phyloP scores from a whole-genome alignment of 2,797 vertebrate genomes.

The Gallinago stenura region DNA sequence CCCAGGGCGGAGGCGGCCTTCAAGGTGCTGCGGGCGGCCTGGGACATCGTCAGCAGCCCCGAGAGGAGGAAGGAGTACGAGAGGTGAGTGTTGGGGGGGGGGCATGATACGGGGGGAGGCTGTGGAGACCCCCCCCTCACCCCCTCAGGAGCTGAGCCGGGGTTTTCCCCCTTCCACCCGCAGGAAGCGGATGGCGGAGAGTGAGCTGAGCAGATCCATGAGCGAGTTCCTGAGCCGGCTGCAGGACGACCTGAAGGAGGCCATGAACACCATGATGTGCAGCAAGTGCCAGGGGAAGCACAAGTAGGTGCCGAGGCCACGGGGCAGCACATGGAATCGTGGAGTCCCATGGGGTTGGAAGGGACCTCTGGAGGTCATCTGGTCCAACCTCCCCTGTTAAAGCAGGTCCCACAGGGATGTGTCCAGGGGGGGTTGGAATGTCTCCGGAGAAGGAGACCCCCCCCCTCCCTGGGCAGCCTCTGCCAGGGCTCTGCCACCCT shows the following conservation, averaged over 20 bases:
- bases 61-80: conserved; percentile 92
- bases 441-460: no score
- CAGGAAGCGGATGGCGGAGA: conserved; percentile 92
- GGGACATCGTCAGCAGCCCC: conserved; percentile 95
- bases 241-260: conserved; percentile 94
- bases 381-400: no score
- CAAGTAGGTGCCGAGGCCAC: conserved; percentile 79
- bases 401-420: no score
- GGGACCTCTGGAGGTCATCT: no score
- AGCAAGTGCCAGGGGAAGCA: conserved; percentile 95
- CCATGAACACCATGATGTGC: conserved; percentile 98
- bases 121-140: no score
- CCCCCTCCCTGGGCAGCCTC: no score
- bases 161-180: no score
- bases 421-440: no score
- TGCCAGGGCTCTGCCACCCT: no score
- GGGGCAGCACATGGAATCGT: no score
- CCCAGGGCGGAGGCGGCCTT: conserved; percentile 94
- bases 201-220: conserved; percentile 91
- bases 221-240: conserved; percentile 92
- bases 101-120: no score
- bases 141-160: background rate
- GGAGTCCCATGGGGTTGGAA: no score
- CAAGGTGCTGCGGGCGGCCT: conserved; percentile 93
- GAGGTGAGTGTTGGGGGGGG: conserved; percentile 81